Evolutionary conservation across 2,797 vertebrate genomes (phyloP).

Genomic region (Antennarius maculatus): DNA sequence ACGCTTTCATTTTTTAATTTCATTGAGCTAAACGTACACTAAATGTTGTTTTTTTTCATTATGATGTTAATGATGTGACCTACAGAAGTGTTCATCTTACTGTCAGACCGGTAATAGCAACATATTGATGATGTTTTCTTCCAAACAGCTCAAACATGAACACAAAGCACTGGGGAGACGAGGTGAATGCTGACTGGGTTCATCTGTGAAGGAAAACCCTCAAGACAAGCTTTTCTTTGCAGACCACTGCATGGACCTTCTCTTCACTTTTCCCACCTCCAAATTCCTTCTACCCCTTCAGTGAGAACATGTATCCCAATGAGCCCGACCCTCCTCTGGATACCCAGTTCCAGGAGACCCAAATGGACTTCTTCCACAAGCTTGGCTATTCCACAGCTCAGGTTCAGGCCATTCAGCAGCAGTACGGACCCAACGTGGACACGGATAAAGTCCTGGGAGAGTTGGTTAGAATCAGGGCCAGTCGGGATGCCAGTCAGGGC

Average conservation of each 20-base stretch:
- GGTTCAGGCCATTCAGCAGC: conserved; percentile 87
- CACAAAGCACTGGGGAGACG: neutral
- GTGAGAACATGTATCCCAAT: conserved; percentile 48
- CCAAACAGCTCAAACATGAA: conserved; percentile 21
- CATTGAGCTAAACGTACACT: too few species aligned
- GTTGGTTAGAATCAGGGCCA: conserved; percentile 80
- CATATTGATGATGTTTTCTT: neutral
- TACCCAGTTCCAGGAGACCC: conserved; percentile 77
- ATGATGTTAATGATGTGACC: too few species aligned
- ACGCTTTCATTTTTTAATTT: too few species aligned
- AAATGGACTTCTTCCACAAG: conserved; percentile 95
- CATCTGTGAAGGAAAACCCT: conserved; percentile 34
- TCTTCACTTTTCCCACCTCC: neutral
- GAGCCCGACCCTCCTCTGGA: conserved; percentile 19
- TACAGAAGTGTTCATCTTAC: too few species aligned
- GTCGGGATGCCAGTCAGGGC: conserved; percentile 26
- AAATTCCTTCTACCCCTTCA: neutral
- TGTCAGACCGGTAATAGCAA: too few species aligned
- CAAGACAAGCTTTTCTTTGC: neutral
- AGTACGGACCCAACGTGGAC: conserved; percentile 86
- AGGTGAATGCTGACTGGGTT: conserved; percentile 54
- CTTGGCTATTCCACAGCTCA: conserved; percentile 92
- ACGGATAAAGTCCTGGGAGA: conserved; percentile 92
- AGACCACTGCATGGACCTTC: conserved; percentile 45
- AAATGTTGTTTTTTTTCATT: too few species aligned